Evolutionary conservation across 64 coral and sea anemone species (phyloP), one percentile per base, ranked within the genome.

Genomic region (Platygyra sinensis): DNA sequence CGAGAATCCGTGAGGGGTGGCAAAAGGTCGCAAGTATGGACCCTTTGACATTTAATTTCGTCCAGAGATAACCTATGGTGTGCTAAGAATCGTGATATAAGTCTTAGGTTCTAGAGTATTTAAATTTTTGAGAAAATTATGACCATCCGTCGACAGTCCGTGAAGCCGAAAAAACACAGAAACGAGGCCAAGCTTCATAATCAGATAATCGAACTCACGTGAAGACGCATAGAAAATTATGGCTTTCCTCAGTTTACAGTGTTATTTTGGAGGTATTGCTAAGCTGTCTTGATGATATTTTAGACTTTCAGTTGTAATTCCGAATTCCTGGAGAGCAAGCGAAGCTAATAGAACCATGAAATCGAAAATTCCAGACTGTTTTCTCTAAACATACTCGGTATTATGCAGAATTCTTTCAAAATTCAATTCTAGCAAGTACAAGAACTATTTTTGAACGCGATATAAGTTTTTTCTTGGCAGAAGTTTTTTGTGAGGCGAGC

Each of bases 31-130:
- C n/a, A n/a, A n/a, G n/a, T n/a, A n/a, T n/a, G n/a, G n/a, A n/a
- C n/a, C n/a, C n/a, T n/a, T n/a, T n/a, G n/a, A n/a, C n/a, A n/a
- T n/a, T n/a, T n/a, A n/a, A 46, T 46, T 46, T 46, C 42, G 80
- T 65, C 80, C 32, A 82, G 80, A 82, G 60, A 82, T 64, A 82
- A 82, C 80, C 80, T 82, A 65, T 82, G 30, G 60, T 82, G 67
- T 65, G 80, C 80, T 82, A 82, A 82, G 80, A 82, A 82, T 82
- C 80, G 60, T 82, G 60, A 82, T 82, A 82, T 65, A 82, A 82
- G 80, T 67, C 60, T 82, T 42, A 82, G 80, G 80, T 82, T 82
- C 29, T 82, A 82, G 80, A 64, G 80, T 74, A 52, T 76, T 76
- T 76, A 76, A 39, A 50, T 76, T 76, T 76, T 76, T 76, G 74